These are phyloP conservation scores for Stomatorhinus ivindoensis DNA, from an alignment of 2,113 vertebrate species.

Conservation along the genomic window DNA sequence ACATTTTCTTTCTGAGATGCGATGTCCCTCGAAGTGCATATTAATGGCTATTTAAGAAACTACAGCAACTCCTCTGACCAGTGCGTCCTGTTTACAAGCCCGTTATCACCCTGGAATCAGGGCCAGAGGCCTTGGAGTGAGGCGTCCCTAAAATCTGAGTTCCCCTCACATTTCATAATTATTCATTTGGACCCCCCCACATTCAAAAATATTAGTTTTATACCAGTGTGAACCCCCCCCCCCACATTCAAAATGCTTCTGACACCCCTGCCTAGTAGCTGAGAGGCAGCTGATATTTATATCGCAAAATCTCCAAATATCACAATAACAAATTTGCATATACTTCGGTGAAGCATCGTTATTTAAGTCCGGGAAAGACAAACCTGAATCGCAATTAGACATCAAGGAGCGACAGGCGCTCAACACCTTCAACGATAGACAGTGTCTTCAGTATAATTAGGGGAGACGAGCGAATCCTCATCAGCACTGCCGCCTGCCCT, in stretches of 20 bases:
- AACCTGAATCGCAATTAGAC: conserved; percentile 55
- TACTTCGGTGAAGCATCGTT: conserved; percentile 23
- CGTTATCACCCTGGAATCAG: conserved; percentile 19
- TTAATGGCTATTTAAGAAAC: conserved; percentile 44
- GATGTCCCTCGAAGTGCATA: conserved; percentile 48
- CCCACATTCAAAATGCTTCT: too few species aligned
- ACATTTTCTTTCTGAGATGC: conserved; percentile 20
- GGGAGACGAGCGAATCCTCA: conserved; percentile 55
- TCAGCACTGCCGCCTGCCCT: conserved; percentile 55
- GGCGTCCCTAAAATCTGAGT: background rate
- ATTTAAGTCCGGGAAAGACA: conserved; percentile 51
- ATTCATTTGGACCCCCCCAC: too few species aligned
- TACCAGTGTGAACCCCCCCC: too few species aligned
- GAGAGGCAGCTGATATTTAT: conserved; percentile 50
- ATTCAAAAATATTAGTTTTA: too few species aligned
- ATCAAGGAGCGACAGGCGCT: conserved; percentile 54
- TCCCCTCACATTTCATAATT: too few species aligned
- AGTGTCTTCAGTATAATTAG: conserved; percentile 50
- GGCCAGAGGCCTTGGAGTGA: conserved; percentile 24
- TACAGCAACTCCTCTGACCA: conserved; percentile 35
- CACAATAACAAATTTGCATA: conserved; percentile 18
- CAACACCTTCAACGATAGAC: conserved; percentile 39
- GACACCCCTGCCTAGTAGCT: conserved; percentile 33
- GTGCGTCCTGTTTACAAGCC: conserved; percentile 50
- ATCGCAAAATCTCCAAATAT: conserved; percentile 27